Evolutionary conservation across 2,113 vertebrate genomes (phyloP).

Genomic region (Mobula hypostoma): DNA sequence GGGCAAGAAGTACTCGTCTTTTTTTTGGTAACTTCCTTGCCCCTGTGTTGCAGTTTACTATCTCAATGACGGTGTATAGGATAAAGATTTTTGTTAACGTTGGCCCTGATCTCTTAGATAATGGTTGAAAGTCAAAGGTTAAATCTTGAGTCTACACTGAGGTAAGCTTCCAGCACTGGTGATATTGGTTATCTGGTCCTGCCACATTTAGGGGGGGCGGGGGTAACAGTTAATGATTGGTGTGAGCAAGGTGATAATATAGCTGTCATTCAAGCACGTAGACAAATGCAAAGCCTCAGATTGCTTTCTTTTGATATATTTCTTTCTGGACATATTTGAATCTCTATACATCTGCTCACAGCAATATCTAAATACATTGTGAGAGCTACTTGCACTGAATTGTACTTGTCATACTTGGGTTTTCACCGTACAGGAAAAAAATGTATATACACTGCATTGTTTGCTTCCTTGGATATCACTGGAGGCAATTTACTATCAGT

Average conservation of each 20-base stretch:
- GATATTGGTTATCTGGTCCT: not conserved
- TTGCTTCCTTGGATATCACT: not conserved
- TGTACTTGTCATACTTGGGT: not conserved
- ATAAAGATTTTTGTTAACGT: not conserved
- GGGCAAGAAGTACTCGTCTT: not conserved
- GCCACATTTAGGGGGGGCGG: not conserved
- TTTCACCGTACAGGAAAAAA: not conserved
- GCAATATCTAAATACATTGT: not conserved
- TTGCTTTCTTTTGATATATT: not conserved
- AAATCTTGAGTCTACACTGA: constrained; percentile 19
- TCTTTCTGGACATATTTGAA: not conserved
- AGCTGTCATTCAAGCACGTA: not conserved
- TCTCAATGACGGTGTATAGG: not conserved
- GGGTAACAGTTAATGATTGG: not conserved
- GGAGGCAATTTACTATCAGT: not conserved
- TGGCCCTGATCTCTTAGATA: not conserved
- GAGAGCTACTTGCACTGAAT: not conserved
- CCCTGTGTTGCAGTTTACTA: not conserved
- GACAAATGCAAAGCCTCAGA: not conserved
- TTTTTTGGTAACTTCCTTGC: not conserved
- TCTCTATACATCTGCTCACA: not conserved
- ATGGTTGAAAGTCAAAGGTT: constrained; percentile 32
- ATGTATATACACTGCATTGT: not conserved
- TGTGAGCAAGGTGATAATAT: constrained; percentile 29
- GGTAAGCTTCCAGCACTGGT: constrained; percentile 27